Conservation (phyloP, 2,113 vertebrate genomes). For the Desmodus rotundus region DNA sequence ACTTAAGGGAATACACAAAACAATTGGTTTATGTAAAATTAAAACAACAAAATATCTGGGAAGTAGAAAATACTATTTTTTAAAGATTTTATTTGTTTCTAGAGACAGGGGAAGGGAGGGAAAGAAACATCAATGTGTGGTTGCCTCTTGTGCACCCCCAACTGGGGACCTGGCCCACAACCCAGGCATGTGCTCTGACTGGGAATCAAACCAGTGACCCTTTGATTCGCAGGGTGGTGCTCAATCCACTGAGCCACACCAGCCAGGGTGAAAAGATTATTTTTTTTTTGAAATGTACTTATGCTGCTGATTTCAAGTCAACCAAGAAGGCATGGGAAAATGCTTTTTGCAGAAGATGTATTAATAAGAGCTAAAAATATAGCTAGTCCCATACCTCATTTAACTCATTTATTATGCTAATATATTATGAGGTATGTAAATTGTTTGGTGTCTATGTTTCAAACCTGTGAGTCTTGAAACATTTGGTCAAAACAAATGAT, state of each 20-base stretch:
- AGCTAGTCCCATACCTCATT: neutral
- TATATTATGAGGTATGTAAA: neutral
- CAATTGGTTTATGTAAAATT: neutral
- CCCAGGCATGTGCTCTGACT: no score
- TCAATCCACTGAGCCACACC: no score
- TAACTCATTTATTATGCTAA: neutral
- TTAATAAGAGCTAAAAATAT: neutral
- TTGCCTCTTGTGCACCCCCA: no score
- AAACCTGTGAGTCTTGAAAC: neutral
- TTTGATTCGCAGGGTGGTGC: no score
- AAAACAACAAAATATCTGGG: conserved; percentile 18
- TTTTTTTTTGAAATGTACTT: neutral
- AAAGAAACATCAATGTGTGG: no score
- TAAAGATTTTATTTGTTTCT: no score
- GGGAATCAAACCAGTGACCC: no score
- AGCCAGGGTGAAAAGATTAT: no score
- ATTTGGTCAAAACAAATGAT: neutral
- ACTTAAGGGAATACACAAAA: neutral
- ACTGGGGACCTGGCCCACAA: no score
- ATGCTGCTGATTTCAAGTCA: conserved; percentile 2
- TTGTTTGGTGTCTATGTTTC: neutral
- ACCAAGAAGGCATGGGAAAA: neutral
- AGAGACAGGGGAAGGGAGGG: no score
- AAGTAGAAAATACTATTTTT: neutral
- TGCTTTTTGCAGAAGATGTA: neutral